Evolutionary conservation across 1,140 invertebrate genomes (phyloP), one percentile per base, ranked within the genome.

Genomic region (Cyclargus thomasi): DNA sequence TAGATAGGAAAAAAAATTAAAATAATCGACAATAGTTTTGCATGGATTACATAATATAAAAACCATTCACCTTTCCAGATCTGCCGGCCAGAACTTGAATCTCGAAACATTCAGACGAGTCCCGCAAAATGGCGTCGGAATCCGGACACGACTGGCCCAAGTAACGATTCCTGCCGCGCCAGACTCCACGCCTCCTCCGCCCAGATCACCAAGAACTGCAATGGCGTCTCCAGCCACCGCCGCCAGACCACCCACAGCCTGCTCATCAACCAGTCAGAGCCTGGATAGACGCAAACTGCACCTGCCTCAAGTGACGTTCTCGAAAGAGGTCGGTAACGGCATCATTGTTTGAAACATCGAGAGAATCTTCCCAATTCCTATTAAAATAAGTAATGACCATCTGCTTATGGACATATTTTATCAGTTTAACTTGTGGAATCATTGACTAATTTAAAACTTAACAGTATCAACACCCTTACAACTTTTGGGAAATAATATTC

Each of bases 241-340:
- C 5, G 77, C 82, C 0, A 72, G 91, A 65, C 92, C 92, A 3
- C 92, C 92, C 20, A 93, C 92, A 29, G 92, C 88, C 22, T 90
- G 88, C 74, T 87, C 87, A 7, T 86, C 87, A 0, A 88, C 86
- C 70, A 86, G 85, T 74, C 82, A 84, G 67, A 87, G 81, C 1
- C 73, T 85, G 5, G 86, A 86, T 73, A 91, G 94, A 75, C 90
- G 92, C 80, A 92, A 94, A 70, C 85, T 95, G 16, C 93, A 94
- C 74, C 91, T 95, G 70, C 95, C 95, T 16, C 95, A 96, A 90
- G 95, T 97, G 78, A 95, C 95, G 35, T 96, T 96, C 90, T 96
- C 92, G 80, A 94, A 95, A 85, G 96, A 96, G 95, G 95, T 96
- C 92, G 95, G 94, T 95, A 94, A 91, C 73, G 93, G 93, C 62